Evolutionary conservation across 1,140 invertebrate species (phyloP).

Genomic region (Cylas formicarius): DNA sequence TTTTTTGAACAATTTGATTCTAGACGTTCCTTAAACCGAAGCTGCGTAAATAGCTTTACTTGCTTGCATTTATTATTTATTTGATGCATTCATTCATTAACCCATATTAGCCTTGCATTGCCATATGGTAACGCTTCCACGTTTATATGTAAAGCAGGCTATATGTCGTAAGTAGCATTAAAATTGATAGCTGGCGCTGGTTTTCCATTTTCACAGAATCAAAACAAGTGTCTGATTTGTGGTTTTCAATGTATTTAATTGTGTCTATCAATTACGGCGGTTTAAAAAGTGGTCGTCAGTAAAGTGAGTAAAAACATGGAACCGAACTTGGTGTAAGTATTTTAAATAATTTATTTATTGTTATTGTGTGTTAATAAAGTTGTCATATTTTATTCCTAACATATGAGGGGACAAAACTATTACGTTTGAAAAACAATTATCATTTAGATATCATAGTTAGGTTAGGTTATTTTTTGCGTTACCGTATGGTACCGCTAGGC

Average conservation of each 20-base stretch:
- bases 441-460: constrained; percentile 2
- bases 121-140: constrained; percentile 7
- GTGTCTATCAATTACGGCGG: too few species aligned
- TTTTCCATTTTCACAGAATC: not conserved
- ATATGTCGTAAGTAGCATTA: constrained; percentile 4
- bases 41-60: too few species aligned
- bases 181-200: not conserved
- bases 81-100: too few species aligned
- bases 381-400: not conserved
- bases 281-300: constrained; percentile 4
- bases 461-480: too few species aligned
- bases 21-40: too few species aligned
- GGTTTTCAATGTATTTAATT: constrained; percentile 1
- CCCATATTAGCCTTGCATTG: constrained; percentile 1
- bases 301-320: constrained; percentile 4
- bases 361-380: not conserved
- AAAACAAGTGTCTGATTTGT: not conserved
- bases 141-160: too few species aligned
- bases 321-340: not conserved
- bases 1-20: too few species aligned
- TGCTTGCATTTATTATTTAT: too few species aligned
- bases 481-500: too few species aligned
- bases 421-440: not conserved
- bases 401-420: not conserved
- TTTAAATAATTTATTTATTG: constrained; percentile 1